A percentile compares a stretch with the other conserved stretches of the same genome.
These are phyloP conservation scores for Tenebrosternarchus preto DNA, from an alignment of 2,113 vertebrate species.

Conservation along the genomic window DNA sequence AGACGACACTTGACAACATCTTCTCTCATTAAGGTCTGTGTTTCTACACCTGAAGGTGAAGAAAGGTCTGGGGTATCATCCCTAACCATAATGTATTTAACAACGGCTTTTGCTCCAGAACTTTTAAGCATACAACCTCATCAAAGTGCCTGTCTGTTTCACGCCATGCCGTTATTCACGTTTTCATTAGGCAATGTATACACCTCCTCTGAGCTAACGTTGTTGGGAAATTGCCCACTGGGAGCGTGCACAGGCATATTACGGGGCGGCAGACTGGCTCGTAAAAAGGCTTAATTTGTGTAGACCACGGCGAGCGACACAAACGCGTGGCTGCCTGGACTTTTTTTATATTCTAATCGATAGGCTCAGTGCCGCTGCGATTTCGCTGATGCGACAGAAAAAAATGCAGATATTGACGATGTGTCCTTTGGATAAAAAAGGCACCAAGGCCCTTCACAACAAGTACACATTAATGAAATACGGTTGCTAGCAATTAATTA, in stretches of 20 bases:
- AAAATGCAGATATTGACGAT: conserved; percentile 28
- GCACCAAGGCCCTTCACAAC: neutral
- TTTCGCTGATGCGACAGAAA: conserved; percentile 50
- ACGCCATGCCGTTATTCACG: conserved; percentile 20
- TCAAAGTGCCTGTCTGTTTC: neutral
- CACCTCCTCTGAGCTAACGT: conserved; percentile 38
- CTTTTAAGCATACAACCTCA: neutral
- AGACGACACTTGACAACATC: neutral
- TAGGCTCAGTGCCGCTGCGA: neutral
- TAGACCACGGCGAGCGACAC: conserved; percentile 31
- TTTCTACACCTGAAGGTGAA: neutral
- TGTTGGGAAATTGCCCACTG: conserved; percentile 42
- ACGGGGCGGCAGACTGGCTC: conserved; percentile 47
- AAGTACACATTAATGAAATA: neutral
- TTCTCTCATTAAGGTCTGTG: no score
- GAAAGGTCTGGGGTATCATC: neutral
- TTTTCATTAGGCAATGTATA: conserved; percentile 27
- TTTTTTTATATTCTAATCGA: conserved; percentile 30
- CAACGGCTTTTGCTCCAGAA: neutral
- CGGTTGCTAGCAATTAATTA: neutral
- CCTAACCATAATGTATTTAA: conserved; percentile 6
- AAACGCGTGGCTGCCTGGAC: conserved; percentile 16
- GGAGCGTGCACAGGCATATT: conserved; percentile 33
- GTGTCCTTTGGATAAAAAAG: conserved; percentile 11
- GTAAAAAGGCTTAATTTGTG: conserved; percentile 53